Conservation (phyloP, 2,797 vertebrate genomes). For the Periophthalmus magnuspinnatus region DNA sequence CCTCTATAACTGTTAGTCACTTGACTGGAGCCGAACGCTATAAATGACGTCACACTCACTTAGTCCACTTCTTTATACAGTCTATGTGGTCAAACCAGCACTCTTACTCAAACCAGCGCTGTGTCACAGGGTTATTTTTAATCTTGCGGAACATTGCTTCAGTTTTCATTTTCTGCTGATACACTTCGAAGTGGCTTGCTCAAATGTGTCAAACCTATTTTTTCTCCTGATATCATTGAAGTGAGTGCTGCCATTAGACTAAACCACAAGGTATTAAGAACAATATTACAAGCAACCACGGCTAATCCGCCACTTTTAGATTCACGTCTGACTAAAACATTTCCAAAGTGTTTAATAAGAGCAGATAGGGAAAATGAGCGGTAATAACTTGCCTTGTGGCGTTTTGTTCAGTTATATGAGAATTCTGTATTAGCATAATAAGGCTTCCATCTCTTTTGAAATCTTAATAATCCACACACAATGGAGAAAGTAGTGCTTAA, state of each 20-base stretch:
- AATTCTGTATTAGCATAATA: conserved; percentile 23
- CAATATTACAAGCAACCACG: conserved; percentile 58
- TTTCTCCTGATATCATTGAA: conserved; percentile 47
- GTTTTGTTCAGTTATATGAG: conserved; percentile 10
- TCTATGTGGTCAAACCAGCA: conserved; percentile 34
- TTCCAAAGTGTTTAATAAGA: conserved; percentile 40
- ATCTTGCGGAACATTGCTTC: conserved; percentile 11
- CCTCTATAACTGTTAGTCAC: no score
- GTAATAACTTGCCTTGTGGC: conserved; percentile 47
- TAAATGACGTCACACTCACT: no score
- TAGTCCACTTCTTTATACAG: no score
- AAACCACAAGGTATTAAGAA: conserved; percentile 56
- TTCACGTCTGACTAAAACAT: conserved; percentile 39
- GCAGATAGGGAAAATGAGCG: conserved; percentile 42
- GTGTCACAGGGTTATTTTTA: conserved; percentile 74
- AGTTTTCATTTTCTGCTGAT: conserved; percentile 40
- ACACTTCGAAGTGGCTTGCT: conserved; percentile 48
- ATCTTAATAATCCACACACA: conserved; percentile 5
- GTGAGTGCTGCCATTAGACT: conserved; percentile 44
- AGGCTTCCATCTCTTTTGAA: conserved; percentile 9
- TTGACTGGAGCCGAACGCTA: no score
- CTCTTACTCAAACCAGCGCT: conserved; percentile 53
- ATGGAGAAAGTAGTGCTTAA: not conserved
- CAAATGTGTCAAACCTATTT: conserved; percentile 34
- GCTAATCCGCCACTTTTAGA: conserved; percentile 54